phyloP scores from a whole-genome alignment of 2,888 invertebrate species.

The Koerneria pararmatus region DNA sequence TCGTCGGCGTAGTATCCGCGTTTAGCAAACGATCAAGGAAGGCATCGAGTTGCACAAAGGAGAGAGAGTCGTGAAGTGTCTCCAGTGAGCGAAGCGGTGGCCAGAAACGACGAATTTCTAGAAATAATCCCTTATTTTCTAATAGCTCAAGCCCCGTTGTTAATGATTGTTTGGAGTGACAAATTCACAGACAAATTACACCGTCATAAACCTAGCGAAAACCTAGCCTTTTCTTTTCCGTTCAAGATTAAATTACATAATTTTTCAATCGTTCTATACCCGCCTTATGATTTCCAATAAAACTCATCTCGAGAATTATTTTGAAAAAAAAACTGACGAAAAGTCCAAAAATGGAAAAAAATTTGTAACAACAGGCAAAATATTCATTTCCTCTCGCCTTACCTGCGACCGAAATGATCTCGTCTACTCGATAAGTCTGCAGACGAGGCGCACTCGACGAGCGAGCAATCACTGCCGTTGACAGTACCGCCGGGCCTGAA shows the following conservation, averaged over 20 bases:
- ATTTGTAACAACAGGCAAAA: not conserved
- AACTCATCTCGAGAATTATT: too few species aligned
- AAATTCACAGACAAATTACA: too few species aligned
- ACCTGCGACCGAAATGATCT: constrained; percentile 50
- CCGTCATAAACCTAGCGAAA: too few species aligned
- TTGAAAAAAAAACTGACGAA: too few species aligned
- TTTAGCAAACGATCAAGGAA: constrained; percentile 83
- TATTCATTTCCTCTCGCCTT: not conserved
- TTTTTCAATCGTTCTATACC: too few species aligned
- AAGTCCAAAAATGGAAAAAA: not conserved
- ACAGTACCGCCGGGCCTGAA: constrained; percentile 51
- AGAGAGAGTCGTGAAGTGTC: constrained; percentile 92
- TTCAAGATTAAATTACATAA: too few species aligned
- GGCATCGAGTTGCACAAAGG: constrained; percentile 80
- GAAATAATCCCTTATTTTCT: constrained; percentile 17
- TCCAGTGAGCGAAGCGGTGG: constrained; percentile 93
- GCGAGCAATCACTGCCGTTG: constrained; percentile 61
- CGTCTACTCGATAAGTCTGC: constrained; percentile 53
- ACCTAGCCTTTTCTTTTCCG: too few species aligned
- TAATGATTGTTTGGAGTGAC: too few species aligned
- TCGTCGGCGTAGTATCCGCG: constrained; percentile 67
- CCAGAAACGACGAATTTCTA: constrained; percentile 67
- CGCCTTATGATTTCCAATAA: too few species aligned
- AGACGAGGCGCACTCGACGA: constrained; percentile 61
- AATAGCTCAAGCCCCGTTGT: too few species aligned